phyloP scores from a whole-genome alignment of 2,888 invertebrate species.

The Parapristionchus giblindavisi region DNA sequence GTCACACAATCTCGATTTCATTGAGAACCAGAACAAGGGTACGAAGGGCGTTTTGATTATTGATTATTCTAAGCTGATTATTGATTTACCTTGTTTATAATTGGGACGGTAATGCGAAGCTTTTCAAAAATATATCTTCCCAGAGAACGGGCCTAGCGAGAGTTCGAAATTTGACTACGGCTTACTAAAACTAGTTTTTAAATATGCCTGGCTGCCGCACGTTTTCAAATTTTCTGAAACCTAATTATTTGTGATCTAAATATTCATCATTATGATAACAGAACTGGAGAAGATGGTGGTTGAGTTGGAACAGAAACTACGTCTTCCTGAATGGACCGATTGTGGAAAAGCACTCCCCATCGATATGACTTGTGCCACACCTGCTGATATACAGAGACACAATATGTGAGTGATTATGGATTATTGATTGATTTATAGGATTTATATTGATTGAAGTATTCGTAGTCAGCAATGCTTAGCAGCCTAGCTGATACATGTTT shows the following conservation, averaged over 20 bases:
- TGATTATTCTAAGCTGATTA: neutral
- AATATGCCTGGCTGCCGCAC: no score
- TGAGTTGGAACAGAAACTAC: slow-evolving; percentile 48
- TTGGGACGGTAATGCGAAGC: no score
- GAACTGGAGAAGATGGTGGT: slow-evolving; percentile 49
- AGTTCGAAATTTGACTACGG: neutral
- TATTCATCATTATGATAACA: neutral
- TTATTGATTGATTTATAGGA: neutral
- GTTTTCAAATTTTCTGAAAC: neutral
- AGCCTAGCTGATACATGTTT: no score
- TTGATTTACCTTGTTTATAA: neutral
- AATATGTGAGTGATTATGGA: slow-evolving; percentile 44
- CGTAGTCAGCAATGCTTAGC: neutral
- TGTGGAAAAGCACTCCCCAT: slow-evolving; percentile 20
- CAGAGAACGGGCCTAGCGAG: neutral
- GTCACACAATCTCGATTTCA: slow-evolving; percentile 49
- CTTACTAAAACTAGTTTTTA: neutral
- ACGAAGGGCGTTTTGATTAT: neutral
- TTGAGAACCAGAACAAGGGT: slow-evolving; percentile 53
- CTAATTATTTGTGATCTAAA: neutral
- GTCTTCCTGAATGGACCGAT: slow-evolving; percentile 47
- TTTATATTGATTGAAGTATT: neutral
- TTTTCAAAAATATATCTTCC: neutral
- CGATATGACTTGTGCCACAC: slow-evolving; percentile 45
- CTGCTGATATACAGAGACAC: slow-evolving; percentile 48